These are phyloP conservation scores for Cyclargus thomasi DNA, from an alignment of 1,140 invertebrate species.

Conservation along the genomic window DNA sequence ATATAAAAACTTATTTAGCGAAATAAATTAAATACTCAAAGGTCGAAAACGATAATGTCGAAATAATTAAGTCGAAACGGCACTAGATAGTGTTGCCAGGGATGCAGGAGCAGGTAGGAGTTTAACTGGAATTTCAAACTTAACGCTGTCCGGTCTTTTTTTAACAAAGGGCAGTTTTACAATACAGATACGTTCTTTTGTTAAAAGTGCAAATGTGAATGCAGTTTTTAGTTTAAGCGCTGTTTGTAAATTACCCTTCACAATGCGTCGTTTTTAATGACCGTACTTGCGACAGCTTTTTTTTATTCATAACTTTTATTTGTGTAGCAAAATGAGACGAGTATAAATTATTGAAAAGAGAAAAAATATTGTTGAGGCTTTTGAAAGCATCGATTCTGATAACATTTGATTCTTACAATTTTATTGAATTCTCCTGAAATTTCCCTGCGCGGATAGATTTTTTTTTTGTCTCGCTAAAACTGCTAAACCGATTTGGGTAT, in stretches of 20 bases:
- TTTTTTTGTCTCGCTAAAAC: no score
- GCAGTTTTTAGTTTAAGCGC: constrained; percentile 20
- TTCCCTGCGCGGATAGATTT: no score
- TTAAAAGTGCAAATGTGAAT: not conserved
- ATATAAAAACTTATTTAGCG: not conserved
- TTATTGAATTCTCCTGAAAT: no score
- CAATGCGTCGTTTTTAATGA: not conserved
- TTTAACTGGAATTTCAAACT: constrained; percentile 54
- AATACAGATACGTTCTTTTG: constrained; percentile 45
- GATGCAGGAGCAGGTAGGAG: constrained; percentile 47
- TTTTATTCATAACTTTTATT: no score
- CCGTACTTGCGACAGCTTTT: not conserved
- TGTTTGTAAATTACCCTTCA: constrained; percentile 7
- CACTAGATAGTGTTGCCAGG: constrained; percentile 49
- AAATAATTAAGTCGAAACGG: constrained; percentile 54
- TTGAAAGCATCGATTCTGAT: no score
- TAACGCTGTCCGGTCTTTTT: constrained; percentile 44
- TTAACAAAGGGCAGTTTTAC: constrained; percentile 50
- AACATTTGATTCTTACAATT: no score
- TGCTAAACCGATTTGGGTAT: no score
- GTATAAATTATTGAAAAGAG: no score
- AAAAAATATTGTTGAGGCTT: no score
- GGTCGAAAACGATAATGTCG: constrained; percentile 2
- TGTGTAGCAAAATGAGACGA: no score
- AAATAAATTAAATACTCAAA: not conserved